These are phyloP conservation scores for Arctopsyche grandis DNA, from an alignment of 1,140 invertebrate genomes.

Conservation along the genomic window DNA sequence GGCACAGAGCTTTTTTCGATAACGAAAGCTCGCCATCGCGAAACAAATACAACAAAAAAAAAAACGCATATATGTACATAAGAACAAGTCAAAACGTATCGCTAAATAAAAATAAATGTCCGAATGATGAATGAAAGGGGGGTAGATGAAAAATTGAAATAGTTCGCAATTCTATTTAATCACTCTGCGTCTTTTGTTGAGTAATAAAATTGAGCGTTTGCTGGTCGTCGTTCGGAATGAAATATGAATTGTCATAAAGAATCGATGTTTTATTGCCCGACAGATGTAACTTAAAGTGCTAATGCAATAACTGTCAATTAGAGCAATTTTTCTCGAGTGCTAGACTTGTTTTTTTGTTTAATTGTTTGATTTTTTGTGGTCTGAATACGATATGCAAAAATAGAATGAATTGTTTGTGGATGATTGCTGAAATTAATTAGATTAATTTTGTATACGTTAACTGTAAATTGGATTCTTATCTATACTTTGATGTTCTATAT, in stretches of 20 bases:
- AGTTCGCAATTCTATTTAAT: too few relatives aligned
- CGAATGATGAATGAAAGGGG: background rate
- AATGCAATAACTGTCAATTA: conserved; percentile 17
- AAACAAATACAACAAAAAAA: background rate
- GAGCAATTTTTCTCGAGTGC: background rate
- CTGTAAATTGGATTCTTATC: too few relatives aligned
- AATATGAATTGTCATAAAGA: too few relatives aligned
- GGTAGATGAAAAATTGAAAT: background rate
- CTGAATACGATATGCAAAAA: too few relatives aligned
- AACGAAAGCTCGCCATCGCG: conserved; percentile 10
- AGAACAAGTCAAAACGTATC: background rate
- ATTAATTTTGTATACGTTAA: too few relatives aligned
- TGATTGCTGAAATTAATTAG: too few relatives aligned
- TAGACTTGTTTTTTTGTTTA: background rate
- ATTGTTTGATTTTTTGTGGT: too few relatives aligned
- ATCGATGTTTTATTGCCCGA: conserved; percentile 1
- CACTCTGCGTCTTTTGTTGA: too few relatives aligned
- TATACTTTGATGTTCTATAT: too few relatives aligned
- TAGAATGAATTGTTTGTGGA: too few relatives aligned
- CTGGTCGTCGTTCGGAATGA: too few relatives aligned
- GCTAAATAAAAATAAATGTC: background rate
- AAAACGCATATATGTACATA: background rate
- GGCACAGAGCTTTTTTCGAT: conserved; percentile 19
- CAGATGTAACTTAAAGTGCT: conserved; percentile 15
- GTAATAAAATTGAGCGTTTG: too few relatives aligned